A percentile compares a stretch with the other conserved stretches of the same genome.
Evolutionary conservation across 2,113 vertebrate species (phyloP).

Genomic region (Neotoma lepida): DNA sequence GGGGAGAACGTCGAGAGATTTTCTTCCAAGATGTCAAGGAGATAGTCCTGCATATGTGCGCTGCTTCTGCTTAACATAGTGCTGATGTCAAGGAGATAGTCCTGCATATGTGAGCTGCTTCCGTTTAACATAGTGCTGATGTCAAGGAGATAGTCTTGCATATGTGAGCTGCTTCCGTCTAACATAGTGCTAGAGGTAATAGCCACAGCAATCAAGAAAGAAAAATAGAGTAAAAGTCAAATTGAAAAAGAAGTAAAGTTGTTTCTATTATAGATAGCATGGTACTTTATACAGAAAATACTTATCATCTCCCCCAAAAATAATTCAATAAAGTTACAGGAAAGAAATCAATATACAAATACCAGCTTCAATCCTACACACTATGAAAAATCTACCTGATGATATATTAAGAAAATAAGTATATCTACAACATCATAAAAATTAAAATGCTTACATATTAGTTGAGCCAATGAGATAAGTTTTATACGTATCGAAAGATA

Average conservation of each 20-base stretch:
- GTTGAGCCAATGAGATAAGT: not conserved
- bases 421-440: not conserved
- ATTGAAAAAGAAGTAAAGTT: not conserved
- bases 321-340: not conserved
- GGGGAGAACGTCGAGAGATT: not conserved
- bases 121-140: not conserved
- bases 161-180: not conserved
- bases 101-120: not conserved
- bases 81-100: not conserved
- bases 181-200: not conserved
- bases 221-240: not conserved
- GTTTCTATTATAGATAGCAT: not conserved
- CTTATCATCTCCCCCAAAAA: not conserved
- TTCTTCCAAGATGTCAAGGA: not conserved
- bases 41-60: accelerated
- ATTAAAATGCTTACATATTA: not conserved
- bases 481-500: not conserved
- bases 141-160: not conserved
- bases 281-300: not conserved
- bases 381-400: not conserved
- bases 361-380: not conserved
- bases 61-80: not conserved
- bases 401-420: not conserved
- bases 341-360: not conserved
- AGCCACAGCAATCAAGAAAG: not conserved